Base-by-base conservation (phyloP, 2,888 invertebrate genomes). In the Epinotia ramella region DNA sequence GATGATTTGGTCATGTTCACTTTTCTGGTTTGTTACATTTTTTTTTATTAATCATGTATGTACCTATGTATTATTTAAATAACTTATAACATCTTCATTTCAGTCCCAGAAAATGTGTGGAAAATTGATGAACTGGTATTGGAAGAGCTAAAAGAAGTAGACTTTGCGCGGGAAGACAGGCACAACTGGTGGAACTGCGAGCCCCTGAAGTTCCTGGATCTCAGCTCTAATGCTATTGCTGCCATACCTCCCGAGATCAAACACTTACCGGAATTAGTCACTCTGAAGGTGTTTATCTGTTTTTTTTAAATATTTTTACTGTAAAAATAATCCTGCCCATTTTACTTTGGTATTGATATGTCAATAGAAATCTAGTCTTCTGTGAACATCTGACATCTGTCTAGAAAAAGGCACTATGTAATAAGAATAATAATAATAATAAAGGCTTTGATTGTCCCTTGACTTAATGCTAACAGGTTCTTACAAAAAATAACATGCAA, bases 171-270 rank as follows among this genome's bases (percentile, higher is more conserved):
- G 79, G 87, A 91, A 6, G 95, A 95, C 68, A 95, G 95, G 57
- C 95, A 95, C 79, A 95, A 95, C 79, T 98, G 98, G 98, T 98
- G 98, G 98, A 97, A 97, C 87, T 96, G 96, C 83, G 96, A 96
- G 81, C 96, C 97, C 2, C 91, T 98, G 28, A 96, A 96, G 77
- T 96, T 96, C 82, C 94, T 98, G 79, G 97, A 98, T 89, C 93
- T 97, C 73, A 97, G 97, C 86, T 96, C 96, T 16, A 97, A 98
- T 89, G 95, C 95, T 77, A 91, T 97, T 78, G 95, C 95, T 77
- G 89, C 89, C 79, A 92, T 98, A 83, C 96, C 97, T 73, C 89
- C 95, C 53, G 95, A 96, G 85, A 95, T 97, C 80, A 95, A 95
- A 84, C 94, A 95, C 81, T 93, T 97, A 77, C 94, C 95, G 80